Base-by-base conservation (phyloP, 2,113 vertebrate genomes). In the Chaetops frenatus region DNA sequence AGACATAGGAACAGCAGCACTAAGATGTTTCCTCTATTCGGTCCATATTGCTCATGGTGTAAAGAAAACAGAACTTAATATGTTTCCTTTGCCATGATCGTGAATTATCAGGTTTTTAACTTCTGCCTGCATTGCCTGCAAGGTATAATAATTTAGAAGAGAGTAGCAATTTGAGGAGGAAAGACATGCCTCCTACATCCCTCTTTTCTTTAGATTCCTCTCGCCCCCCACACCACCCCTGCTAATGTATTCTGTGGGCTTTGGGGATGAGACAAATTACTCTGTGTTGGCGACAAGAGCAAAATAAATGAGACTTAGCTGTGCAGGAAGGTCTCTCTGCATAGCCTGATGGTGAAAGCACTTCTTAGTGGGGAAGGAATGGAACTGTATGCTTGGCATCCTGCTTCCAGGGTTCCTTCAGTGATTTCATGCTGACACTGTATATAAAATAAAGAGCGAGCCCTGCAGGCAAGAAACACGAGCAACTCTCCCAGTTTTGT, bases 221-320 rank as follows among this genome's bases (percentile, higher is more conserved):
- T 28, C 3, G 0, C 10, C 29, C 27, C 22, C 20, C 0, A 0
- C 38, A 60, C 62, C 62, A 51, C 9, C 16, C 18, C 11, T 15
- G 22, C 57, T 89, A 70, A 92, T 53, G 31, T 67, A n/a, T 96
- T 94, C 73, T 88, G 45, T 70, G 42, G 45, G 67, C 69, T 94
- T 92, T 71, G 57, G 36, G 25, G 81, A 78, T 90, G 76, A 94
- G 64, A 82, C 45, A 93, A 73, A 93, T 95, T 72, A 36, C 57
- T 66, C 38, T 48, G 48, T 87, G 31, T 36, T 84, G 48, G 24
- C 0, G 4, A 88, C 67, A 94, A 86, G 44, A 78, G 23, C 17
- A n/a, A 71, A 80, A 69, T 83, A 86, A 88, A 80, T 67, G 72
- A 86, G 65, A 27, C 45, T 66, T 77, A 83, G 50, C 62, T 71